Evolutionary conservation across 2,888 invertebrate species (phyloP), one percentile per base, ranked within the genome.

Genomic region (Tenthredo notha): DNA sequence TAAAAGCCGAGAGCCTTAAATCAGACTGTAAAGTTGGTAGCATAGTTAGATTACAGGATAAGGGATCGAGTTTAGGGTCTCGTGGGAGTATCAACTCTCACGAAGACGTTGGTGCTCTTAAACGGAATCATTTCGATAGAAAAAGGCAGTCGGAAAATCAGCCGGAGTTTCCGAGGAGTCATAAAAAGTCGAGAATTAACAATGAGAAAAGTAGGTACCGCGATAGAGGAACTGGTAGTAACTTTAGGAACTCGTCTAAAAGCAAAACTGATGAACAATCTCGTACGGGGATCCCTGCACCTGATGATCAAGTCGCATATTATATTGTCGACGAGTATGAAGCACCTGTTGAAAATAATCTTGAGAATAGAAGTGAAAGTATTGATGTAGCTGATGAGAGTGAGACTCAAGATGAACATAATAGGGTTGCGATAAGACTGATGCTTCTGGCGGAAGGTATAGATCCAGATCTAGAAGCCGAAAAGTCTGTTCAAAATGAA

Each of bases 371-470:
- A 12, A 43, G 40, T 9, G 74, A 43, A 5, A 74, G 21, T 21
- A n/a, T 37, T n/a, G 40, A 25, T 29, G 9, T 33, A 18, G 78
- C 37, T 6, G 61, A 29, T 58, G 80, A 80, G 21, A n/a, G 40
- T 61, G 25, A 54, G 61, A 54, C 15, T 43, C 67, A 83, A 40
- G 58, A 82, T 37, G 40, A 67, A 72, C 85, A 83, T 50, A 85
- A 47, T 25, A 61, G 74, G 61, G 72, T 85, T 47, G 75, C 85
- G 6, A 72, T 83, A 61, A 72, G 85, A 84, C 43, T 83, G 15
- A 72, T 72, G 65, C 74, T 84, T 29, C 21, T 84, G 6, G 54
- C 85, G 2, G 84, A 85, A 84, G 85, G 85, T 10, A 84, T 85
- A 21, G 85, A 85, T 61, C 85, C 85, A 21, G 84, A 85, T 61